Base-by-base conservation (phyloP, 2,113 vertebrate genomes). In the Mormoops blainvillei region DNA sequence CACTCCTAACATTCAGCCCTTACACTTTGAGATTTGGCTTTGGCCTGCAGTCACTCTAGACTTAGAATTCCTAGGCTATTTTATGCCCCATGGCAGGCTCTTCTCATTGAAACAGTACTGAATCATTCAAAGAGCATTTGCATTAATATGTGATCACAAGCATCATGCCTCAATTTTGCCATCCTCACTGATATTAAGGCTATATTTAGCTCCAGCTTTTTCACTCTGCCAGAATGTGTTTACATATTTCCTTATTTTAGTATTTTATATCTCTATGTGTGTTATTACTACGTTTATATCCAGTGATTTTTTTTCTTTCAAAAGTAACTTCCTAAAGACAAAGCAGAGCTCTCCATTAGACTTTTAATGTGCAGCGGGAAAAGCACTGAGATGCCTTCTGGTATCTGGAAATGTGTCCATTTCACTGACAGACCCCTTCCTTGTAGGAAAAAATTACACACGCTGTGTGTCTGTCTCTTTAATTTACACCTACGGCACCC, bases 281-380 rank as follows among this genome's bases (percentile, higher is more conserved):
- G 41, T 82, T 76, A 80, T 54, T 65, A 61, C 85, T 90, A 33
- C 12, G 45, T 68, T 85, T 91, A 74, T 82, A 18, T 70, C 88
- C 41, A 95, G 61, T 83, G 20, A 63, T 41, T 91, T 81, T 94
- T 94, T 63, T 86, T 80, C 36, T 94, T 87, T 56, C 38, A 48
- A 94, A 93, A 81, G 33, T 89, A 94, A 96, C 82, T 97, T 94
- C 54, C 84, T 96, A 22, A 91, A 83, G 68, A 83, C 58, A 89
- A 94, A 86, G 85, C 28, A 83, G 61, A 45, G 89, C 28, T 41
- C 33, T 76, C 48, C 18, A 15, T 94, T 91, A 81, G 38, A 88
- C 54, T 70, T 76, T 24, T 24, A 87, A 54, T 45, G 45, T 74
- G 26, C 45, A 82, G 36, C 73, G 50, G 95, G 78, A 94, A 95